Evolutionary conservation across 1,140 invertebrate genomes (phyloP).

Genomic region (Musca domestica): DNA sequence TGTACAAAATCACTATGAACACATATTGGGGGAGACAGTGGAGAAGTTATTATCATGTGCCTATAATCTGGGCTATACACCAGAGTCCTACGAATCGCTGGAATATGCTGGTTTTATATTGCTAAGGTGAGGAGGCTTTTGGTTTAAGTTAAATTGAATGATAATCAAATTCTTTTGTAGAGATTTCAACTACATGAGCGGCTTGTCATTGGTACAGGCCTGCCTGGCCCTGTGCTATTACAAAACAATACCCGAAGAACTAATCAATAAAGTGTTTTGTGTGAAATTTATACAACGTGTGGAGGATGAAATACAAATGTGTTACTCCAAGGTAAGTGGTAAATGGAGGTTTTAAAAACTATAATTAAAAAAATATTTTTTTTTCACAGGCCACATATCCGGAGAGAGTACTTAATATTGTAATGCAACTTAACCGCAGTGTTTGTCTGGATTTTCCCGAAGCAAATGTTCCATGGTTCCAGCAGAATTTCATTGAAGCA

Average conservation of each 20-base stretch:
- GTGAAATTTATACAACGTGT: slow-evolving; percentile 59
- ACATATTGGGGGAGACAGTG: slow-evolving; percentile 55
- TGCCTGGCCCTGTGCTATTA: slow-evolving; percentile 56
- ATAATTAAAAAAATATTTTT: slow-evolving; percentile 26
- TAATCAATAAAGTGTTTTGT: slow-evolving; percentile 58
- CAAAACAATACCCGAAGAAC: slow-evolving; percentile 52
- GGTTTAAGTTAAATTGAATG: neutral
- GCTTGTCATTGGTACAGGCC: slow-evolving; percentile 55
- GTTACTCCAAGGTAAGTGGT: slow-evolving; percentile 55
- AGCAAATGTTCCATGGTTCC: slow-evolving; percentile 64
- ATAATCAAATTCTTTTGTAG: slow-evolving; percentile 35
- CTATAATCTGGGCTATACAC: slow-evolving; percentile 55
- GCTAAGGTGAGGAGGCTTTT: slow-evolving; percentile 31
- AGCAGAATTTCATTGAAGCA: slow-evolving; percentile 62
- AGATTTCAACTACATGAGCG: slow-evolving; percentile 56
- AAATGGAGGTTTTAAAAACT: neutral
- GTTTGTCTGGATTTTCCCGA: slow-evolving; percentile 65
- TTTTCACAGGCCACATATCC: slow-evolving; percentile 57
- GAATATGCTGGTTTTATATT: slow-evolving; percentile 38
- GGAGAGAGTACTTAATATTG: slow-evolving; percentile 54
- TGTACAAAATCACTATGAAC: slow-evolving; percentile 45
- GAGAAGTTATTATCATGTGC: slow-evolving; percentile 56
- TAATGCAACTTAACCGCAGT: slow-evolving; percentile 64
- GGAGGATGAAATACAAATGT: slow-evolving; percentile 57
- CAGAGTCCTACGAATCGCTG: slow-evolving; percentile 46